Base-by-base conservation (phyloP, 2,888 invertebrate species). In the Microctonus brassicae region DNA sequence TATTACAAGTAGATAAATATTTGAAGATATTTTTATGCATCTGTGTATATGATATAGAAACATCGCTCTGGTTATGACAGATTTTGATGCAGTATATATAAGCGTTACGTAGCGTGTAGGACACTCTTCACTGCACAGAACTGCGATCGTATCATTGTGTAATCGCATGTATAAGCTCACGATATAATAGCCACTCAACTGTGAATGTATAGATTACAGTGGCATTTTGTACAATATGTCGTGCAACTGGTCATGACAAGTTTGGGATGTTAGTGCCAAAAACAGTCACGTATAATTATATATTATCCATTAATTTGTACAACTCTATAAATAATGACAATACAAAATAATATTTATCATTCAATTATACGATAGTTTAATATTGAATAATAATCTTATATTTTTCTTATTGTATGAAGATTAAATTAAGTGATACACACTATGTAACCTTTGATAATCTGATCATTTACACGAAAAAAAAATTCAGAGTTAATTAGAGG, bases 41-140 rank as follows among this genome's bases (percentile, higher is more conserved):
- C 17, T 47, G 17, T 17, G 17, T 17, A 60, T 61, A 57, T 36
- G 69, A 73, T 73, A 73, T 58, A 47, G 57, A 64, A 64, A 36
- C 17, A 55, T 71, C 6, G 34, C 13, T 53, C 53, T 64, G 64
- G 29, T 64, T 20, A 53, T 64, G 64, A 64, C 64, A 64, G 53
- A 34, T 20, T 64, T 64, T 39, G 64, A 53, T 64, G 64, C 34
- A n/a, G 64, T n/a, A n/a, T n/a, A n/a, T n/a, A 64, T 53, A 64
- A 64, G 64, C 64, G 24, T 20, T 53, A 20, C 53, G 53, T 20
- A 64, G 6, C 29, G 20, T 20, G 22, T 53, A 36, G 34, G 64
- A 53, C 34, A 64, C 64, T 64, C 64, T 52, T 53, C 34, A 34
- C 53, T 33, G 64, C 53, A 33, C 52, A 34, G 34, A 22, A 53